Evolutionary conservation across 2,797 vertebrate species (phyloP).

Genomic region (Urocyon cinereoargenteus): DNA sequence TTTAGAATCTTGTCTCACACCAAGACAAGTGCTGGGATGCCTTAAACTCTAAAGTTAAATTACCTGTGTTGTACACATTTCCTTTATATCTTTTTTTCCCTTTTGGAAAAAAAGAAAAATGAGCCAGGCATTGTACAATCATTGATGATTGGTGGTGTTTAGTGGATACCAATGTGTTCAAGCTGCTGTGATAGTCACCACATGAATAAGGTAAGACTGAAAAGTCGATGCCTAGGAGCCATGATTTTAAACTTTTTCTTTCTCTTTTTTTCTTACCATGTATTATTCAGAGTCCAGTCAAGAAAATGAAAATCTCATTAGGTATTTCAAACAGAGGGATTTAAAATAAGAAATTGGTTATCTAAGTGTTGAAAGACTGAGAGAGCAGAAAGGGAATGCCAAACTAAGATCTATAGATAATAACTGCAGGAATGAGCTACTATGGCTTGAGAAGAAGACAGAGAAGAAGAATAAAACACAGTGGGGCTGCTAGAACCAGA

Average conservation of each 20-base stretch:
- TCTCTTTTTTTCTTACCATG: background rate
- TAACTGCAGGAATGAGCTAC: background rate
- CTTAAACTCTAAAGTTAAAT: background rate
- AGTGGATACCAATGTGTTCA: background rate
- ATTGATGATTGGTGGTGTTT: background rate
- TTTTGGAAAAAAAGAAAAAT: background rate
- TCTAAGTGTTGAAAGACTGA: background rate
- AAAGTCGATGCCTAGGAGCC: background rate
- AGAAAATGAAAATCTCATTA: background rate
- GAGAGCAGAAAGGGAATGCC: background rate
- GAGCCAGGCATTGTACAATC: background rate
- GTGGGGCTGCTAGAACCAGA: background rate
- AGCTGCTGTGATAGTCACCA: background rate
- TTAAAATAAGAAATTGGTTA: background rate
- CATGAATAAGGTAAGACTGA: background rate
- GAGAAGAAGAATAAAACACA: background rate
- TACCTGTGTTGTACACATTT: background rate
- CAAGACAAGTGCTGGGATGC: background rate
- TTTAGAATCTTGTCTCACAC: background rate
- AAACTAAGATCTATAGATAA: background rate
- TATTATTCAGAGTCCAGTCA: background rate
- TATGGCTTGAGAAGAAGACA: background rate
- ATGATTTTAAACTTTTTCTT: background rate
- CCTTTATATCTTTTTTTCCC: background rate
- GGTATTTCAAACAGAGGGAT: background rate